Base-by-base conservation (phyloP, 1,140 invertebrate genomes). In the Episyrphus balteatus region DNA sequence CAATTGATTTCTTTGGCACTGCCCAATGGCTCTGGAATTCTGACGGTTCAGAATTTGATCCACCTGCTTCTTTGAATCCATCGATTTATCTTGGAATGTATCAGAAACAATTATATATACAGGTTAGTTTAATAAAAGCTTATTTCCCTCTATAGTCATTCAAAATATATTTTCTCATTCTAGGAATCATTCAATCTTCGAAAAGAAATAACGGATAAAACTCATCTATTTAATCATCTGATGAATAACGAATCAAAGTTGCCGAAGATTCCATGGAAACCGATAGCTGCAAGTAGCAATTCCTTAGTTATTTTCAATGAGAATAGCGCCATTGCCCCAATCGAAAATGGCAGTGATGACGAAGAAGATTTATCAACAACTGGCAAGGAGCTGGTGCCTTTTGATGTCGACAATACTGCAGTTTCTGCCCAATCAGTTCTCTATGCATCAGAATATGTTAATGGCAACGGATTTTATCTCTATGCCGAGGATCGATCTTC, bases 21-120 rank as follows among this genome's bases (percentile, higher is more conserved):
- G 68, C 75, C 26, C 70, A 73, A 38, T 74, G 70, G 52, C 52
- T 70, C 2, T 70, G 61, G 51, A 58, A 69, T 13, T 55, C 66
- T 2, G 66, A 71, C 15, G 51, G 59, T 31, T 46, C 51, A 17
- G 31, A 40, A 33, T 51, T 47, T 9, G 49, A 44, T 21, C 17
- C 45, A 30, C 34, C 44, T 44, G 14, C 46, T 32, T 13, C 45
- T 33, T 12, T 58, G 46, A 1, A 70, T 39, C 86, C 87, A 1
- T 73, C 81, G 11, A 70, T 94, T 3, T 95, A 94, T 71, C 66
- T 95, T 32, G 90, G 90, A 37, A 84, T 87, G 71, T 86, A 92
- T 68, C 75, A 90, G 26, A 82, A 81, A 46, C 70, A 84, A 74
- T 61, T 86, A 8, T 89, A 89, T 55, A 80, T 89, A 51, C 84